Evolutionary conservation across 2,888 invertebrate genomes (phyloP).

Genomic region (Hybos culiciformis): DNA sequence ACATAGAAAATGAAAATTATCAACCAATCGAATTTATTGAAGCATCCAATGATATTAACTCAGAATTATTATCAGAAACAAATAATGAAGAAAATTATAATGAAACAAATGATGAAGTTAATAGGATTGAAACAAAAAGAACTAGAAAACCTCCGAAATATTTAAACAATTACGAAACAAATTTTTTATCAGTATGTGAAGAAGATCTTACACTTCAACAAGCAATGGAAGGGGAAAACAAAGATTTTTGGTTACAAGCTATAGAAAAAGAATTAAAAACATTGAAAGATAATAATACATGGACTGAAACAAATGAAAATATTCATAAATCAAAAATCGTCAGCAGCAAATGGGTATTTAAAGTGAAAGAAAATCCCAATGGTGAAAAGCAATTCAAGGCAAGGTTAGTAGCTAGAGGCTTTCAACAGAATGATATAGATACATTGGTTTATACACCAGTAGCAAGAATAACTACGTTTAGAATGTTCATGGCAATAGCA

Average conservation of each 20-base stretch:
- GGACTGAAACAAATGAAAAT: too few relatives aligned
- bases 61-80: too few relatives aligned
- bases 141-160: not conserved
- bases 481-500: not conserved
- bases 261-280: not conserved
- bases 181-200: not conserved
- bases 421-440: constrained; percentile 18
- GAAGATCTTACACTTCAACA: not conserved
- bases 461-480: constrained; percentile 13
- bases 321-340: not conserved
- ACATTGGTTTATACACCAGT: constrained; percentile 21
- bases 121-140: not conserved
- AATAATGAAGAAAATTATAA: not conserved
- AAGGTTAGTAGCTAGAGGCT: constrained; percentile 19
- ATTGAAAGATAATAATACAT: not conserved
- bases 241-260: not conserved
- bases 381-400: constrained; percentile 17
- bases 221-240: not conserved
- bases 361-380: constrained; percentile 14
- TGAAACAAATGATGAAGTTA: not conserved
- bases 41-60: too few relatives aligned
- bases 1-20: too few relatives aligned
- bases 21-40: too few relatives aligned
- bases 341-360: constrained; percentile 17
- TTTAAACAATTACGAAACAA: not conserved